Percentiles rank a stretch among this genome's conserved stretches.
Evolutionary conservation across 2,888 invertebrate species (phyloP).

Genomic region (Dolichopus griseipennis): DNA sequence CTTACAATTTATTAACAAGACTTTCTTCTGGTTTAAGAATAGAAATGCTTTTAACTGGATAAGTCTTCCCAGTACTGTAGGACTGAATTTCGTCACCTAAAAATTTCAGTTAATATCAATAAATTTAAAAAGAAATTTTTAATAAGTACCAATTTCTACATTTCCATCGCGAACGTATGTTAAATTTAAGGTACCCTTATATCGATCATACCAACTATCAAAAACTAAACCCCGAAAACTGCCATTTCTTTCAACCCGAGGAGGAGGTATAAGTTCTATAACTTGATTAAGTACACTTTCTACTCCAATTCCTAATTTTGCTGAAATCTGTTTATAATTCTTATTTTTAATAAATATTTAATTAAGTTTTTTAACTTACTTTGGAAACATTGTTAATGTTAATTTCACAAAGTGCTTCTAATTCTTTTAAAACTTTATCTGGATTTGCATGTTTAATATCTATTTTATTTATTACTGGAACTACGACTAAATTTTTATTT

Average conservation of each 20-base stretch:
- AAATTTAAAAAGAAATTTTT: not conserved
- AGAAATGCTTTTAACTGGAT: conserved; percentile 70
- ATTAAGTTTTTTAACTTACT: conserved; percentile 42
- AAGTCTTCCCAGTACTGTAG: conserved; percentile 59
- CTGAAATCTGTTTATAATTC: conserved; percentile 56
- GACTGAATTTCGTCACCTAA: conserved; percentile 63
- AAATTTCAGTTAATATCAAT: not conserved
- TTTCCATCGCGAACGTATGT: conserved; percentile 70
- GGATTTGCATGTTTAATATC: conserved; percentile 88
- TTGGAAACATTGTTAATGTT: conserved; percentile 61
- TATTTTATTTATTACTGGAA: conserved; percentile 94
- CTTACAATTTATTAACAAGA: conserved; percentile 53
- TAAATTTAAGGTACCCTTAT: conserved; percentile 69
- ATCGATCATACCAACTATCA: conserved; percentile 90
- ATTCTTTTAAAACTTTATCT: conserved; percentile 67
- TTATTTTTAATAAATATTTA: not conserved
- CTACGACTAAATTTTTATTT: conserved; percentile 66
- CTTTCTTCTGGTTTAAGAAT: conserved; percentile 71
- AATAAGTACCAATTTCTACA: conserved; percentile 52
- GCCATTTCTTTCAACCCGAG: conserved; percentile 50
- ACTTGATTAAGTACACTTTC: conserved; percentile 67
- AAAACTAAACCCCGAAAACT: conserved; percentile 76
- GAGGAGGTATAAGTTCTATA: conserved; percentile 69
- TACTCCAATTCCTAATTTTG: conserved; percentile 82
- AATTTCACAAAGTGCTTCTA: conserved; percentile 74